Percentiles rank a stretch among this genome's conserved stretches.
Conservation (phyloP, 2,888 invertebrate genomes). For the Abscondita cerata region DNA sequence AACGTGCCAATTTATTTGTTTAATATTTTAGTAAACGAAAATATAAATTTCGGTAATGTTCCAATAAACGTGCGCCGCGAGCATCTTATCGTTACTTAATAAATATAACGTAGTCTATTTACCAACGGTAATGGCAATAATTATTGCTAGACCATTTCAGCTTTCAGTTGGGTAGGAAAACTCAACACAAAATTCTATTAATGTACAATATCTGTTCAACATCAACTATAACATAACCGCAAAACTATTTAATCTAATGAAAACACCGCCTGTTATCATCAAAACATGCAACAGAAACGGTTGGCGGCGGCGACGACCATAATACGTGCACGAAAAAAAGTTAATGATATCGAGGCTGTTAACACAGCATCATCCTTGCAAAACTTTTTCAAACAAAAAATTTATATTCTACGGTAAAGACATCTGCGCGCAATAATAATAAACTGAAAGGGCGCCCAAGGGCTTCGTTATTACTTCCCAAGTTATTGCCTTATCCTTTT, state of each 20-base stretch:
- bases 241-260: slow-evolving; percentile 29
- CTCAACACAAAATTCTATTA: background rate
- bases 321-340: slow-evolving; percentile 16
- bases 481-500: slow-evolving; percentile 15
- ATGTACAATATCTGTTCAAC: slow-evolving; percentile 16
- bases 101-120: too few relatives aligned
- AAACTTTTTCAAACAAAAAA: slow-evolving; percentile 21
- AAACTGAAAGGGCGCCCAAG: slow-evolving; percentile 23
- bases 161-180: too few relatives aligned
- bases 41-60: too few relatives aligned
- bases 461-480: slow-evolving; percentile 4
- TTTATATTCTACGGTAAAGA: slow-evolving; percentile 30
- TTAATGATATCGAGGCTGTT: slow-evolving; percentile 31
- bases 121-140: background rate
- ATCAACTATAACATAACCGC: slow-evolving; percentile 2
- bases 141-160: background rate
- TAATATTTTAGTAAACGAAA: too few relatives aligned
- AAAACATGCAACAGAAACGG: slow-evolving; percentile 19
- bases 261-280: slow-evolving; percentile 21
- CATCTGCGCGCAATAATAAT: slow-evolving; percentile 30
- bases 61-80: too few relatives aligned
- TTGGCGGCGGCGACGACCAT: slow-evolving; percentile 15
- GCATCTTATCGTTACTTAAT: too few relatives aligned
- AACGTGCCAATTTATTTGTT: too few relatives aligned
- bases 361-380: slow-evolving; percentile 16